A percentile compares a stretch with the other conserved stretches of the same genome.
Evolutionary conservation across 2,888 invertebrate genomes (phyloP).

Genomic region (Drosophila birchii): DNA sequence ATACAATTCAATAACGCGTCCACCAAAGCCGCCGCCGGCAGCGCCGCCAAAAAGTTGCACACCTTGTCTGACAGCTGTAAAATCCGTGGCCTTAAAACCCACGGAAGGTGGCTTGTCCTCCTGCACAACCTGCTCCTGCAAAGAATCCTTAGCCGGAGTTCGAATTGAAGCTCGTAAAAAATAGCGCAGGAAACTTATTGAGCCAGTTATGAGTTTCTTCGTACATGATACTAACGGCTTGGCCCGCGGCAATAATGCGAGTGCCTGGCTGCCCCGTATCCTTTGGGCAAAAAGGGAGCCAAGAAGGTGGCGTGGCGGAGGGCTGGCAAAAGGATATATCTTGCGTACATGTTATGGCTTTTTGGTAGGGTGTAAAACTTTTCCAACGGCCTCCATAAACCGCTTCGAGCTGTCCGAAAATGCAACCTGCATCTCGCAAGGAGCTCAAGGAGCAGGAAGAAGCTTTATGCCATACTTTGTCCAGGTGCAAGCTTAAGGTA

Average conservation of each 20-base stretch:
- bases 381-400: constrained; percentile 59
- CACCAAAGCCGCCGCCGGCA: constrained; percentile 26
- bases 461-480: constrained; percentile 9
- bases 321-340: constrained; percentile 18
- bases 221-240: constrained; percentile 76
- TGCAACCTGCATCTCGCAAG: constrained; percentile 7
- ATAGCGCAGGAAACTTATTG: constrained; percentile 78
- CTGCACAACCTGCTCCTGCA: constrained; percentile 8
- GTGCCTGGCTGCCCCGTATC: constrained; percentile 41
- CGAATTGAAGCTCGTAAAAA: constrained; percentile 70
- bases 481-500: constrained; percentile 7
- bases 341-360: constrained; percentile 68
- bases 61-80: constrained; percentile 74
- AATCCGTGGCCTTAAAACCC: constrained; percentile 75
- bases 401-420: constrained; percentile 38
- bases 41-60: constrained; percentile 38
- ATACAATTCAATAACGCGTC: constrained; percentile 78
- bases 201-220: constrained; percentile 79
- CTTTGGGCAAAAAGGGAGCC: background rate
- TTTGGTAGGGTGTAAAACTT: constrained; percentile 71
- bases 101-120: background rate
- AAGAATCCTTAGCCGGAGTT: constrained; percentile 21
- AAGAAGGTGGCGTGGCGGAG: background rate
- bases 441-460: background rate
- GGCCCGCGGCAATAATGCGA: constrained; percentile 67